Base-by-base conservation (phyloP, 2,888 invertebrate species). In the Drosophila ezoana region DNA sequence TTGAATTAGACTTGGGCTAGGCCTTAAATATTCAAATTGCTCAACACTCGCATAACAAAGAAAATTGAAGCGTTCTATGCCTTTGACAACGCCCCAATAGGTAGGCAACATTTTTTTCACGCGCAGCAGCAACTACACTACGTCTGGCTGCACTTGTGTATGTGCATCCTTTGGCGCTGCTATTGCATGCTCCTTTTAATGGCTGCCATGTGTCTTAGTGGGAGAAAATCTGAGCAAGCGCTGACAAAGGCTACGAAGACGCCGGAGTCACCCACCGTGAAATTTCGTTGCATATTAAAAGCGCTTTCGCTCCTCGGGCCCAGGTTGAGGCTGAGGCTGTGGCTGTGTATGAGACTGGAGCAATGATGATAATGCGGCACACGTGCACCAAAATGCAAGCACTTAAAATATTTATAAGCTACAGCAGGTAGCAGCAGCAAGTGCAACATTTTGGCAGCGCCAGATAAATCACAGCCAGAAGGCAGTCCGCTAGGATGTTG, bases 401-500 rank as follows among this genome's bases (percentile, higher is more conserved):
- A 84, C 87, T 89, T 87, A 79, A 83, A 85, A 87, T 85, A 85
- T 85, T 88, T 84, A 85, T 88, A 84, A 87, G 87, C 72, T 75
- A 58, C 66, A 62, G 69, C 68, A 60, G 57, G 51, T 43, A 64
- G 59, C 56, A 44, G 33, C 35, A 35, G 58, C 62, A 53, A 59
- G 63, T 63, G 58, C 68, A 76, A 66, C 77, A 76, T 73, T 73
- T 76, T 71, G 74, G 69, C 71, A 76, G 63, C 57, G 63, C 44
- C 47, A 83, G 72, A 89, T 88, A 85, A 87, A 85, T 85, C 85
- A 87, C 74, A 63, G 72, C 57, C 71, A 49, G 60, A 63, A 58
- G 65, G 68, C 57, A 76, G 53, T 47, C 41, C 44, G 68, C 56
- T 59, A 37, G 38, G 60, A 62, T 59, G 60, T 49, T 60, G 76